Evolutionary conservation across 2,113 vertebrate species (phyloP), one percentile per base, ranked within the genome.

Genomic region (Gymnobelideus leadbeateri): DNA sequence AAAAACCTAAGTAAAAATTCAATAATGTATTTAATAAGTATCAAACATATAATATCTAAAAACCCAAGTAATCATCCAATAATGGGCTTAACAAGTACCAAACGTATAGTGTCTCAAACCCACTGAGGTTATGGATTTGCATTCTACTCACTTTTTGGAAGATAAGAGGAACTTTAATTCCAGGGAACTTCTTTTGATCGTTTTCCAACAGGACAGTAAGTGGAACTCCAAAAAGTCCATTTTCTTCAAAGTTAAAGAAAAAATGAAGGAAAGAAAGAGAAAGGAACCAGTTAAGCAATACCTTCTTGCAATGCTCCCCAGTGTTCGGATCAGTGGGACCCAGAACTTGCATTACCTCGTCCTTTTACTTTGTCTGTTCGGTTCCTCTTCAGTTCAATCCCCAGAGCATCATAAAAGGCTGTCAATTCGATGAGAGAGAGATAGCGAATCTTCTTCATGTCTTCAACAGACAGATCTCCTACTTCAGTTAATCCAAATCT

Each of bases 201-300:
- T 98, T 99, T 91, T 99, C 99, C 97, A 99, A 94, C 84, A 99
- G 96, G 0, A 98, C 97, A 0, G 98, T 96, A 6, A 99, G 99
- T 90, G 99, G 98, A 93, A 99, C 99, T 16, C 99, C 99, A 26
- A 99, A 99, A 93, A 99, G 99, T 24, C 99, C 99, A 0, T 96
- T 98, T 97, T 99, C 99, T 99, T 98, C 91, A 96, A 77, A 9
- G 94, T 96, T 0, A 95, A 54, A 49, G 21, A 53, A 91, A 46
- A 24, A 54, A 91, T 91, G 57, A 96, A 93, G 96, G 54, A 9
- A 2, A 98, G 61, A 90, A 96, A 96, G 24, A 57, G 28, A 31
- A 91, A 24, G 89, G 53, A 91, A 84, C 57, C 28, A 91, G 0
- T 0, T 31, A 77, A 1, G 0, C 0, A 0, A 0, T 26, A 0